Percentiles rank a stretch among this genome's conserved stretches.
Evolutionary conservation across 2,888 invertebrate genomes (phyloP).

Genomic region (Eilema caniola): DNA sequence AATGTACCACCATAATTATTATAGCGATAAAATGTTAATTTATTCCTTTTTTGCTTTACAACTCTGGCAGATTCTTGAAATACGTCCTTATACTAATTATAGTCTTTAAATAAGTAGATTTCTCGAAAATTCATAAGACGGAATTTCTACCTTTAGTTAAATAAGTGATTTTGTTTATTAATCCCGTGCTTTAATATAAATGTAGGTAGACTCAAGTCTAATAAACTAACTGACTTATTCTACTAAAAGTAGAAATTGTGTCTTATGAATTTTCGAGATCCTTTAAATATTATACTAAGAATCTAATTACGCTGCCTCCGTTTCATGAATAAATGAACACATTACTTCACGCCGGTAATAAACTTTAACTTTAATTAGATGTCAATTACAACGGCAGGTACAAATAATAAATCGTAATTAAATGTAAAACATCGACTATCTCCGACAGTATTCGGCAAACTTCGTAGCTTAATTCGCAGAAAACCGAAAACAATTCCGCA

Average conservation of each 20-base stretch:
- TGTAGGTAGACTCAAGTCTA: background rate
- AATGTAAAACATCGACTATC: slow-evolving; percentile 32
- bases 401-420: slow-evolving; percentile 39
- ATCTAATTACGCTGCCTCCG: background rate
- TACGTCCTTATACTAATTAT: background rate
- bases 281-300: background rate
- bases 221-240: background rate
- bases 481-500: slow-evolving; percentile 31
- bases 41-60: background rate
- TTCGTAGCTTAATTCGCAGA: slow-evolving; percentile 39
- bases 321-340: slow-evolving; percentile 2
- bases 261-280: background rate
- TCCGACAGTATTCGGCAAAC: slow-evolving; percentile 19
- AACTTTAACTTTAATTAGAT: slow-evolving; percentile 24
- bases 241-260: background rate
- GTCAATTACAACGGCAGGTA: slow-evolving; percentile 21
- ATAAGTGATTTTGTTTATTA: background rate
- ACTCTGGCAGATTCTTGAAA: background rate
- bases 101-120: background rate
- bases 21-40: too few relatives aligned
- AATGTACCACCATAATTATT: too few relatives aligned
- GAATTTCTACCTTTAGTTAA: background rate
- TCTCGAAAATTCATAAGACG: background rate
- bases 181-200: background rate
- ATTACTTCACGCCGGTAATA: background rate